Percentiles rank a stretch among this genome's conserved stretches.
These are phyloP conservation scores for Oconnorella tubifera DNA, from an alignment of 2,888 invertebrate genomes.

Conservation along the genomic window DNA sequence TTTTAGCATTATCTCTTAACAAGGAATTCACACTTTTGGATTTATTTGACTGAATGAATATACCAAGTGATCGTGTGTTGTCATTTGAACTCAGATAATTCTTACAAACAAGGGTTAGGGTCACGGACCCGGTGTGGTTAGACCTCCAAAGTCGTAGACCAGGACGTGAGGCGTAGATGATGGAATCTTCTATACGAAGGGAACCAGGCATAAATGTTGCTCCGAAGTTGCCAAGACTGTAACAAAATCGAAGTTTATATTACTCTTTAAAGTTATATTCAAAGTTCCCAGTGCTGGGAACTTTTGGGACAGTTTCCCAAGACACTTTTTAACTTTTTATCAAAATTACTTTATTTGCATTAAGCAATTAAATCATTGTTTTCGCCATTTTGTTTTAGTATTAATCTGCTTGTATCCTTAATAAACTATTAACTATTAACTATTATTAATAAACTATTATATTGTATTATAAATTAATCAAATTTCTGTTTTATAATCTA, in stretches of 20 bases:
- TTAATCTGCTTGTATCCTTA: not conserved
- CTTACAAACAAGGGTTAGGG: conserved; percentile 79
- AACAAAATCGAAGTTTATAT: not conserved
- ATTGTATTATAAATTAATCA: conserved; percentile 12
- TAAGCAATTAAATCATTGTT: too few species aligned
- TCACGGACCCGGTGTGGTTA: conserved; percentile 71
- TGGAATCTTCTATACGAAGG: conserved; percentile 57
- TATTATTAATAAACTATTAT: conserved; percentile 4
- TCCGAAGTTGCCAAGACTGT: conserved; percentile 66
- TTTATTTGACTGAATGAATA: too few species aligned
- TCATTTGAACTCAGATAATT: too few species aligned
- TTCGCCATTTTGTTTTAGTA: too few species aligned
- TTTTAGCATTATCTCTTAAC: too few species aligned
- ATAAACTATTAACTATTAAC: conserved; percentile 1
- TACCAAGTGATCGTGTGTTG: too few species aligned
- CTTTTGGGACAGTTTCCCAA: too few species aligned
- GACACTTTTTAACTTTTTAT: too few species aligned
- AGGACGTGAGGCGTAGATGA: conserved; percentile 75
- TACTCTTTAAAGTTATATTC: too few species aligned
- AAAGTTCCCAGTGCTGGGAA: too few species aligned
- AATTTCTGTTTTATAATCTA: not conserved
- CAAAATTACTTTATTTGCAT: too few species aligned
- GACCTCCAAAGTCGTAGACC: conserved; percentile 82
- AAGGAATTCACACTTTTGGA: too few species aligned
- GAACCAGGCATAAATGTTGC: conserved; percentile 63